phyloP scores from a whole-genome alignment of 2,797 vertebrate genomes.

The Liasis olivaceus region DNA sequence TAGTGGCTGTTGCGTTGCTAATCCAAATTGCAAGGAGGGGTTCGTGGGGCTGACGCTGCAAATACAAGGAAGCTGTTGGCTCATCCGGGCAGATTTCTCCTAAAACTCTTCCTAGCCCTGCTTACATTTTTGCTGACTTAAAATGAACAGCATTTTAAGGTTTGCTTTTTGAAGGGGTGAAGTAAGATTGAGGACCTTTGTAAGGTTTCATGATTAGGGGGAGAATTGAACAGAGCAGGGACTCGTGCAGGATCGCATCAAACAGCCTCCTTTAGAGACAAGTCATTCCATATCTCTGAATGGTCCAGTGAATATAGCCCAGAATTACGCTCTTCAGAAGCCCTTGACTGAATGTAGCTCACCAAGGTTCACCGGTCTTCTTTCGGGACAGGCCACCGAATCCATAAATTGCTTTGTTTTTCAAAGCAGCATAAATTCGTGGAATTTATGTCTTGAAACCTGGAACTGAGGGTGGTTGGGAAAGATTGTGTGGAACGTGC shows the following conservation, averaged over 20 bases:
- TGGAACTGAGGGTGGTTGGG: rapidly evolving
- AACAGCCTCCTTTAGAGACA: neutral
- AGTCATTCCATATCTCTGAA: neutral
- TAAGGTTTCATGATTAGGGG: no score
- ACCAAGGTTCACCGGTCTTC: no score
- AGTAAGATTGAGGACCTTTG: neutral
- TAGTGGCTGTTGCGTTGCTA: neutral
- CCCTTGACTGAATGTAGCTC: no score
- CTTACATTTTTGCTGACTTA: neutral
- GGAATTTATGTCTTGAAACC: neutral
- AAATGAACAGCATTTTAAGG: neutral
- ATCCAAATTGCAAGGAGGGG: neutral
- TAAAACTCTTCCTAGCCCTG: neutral
- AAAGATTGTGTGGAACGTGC: rapidly evolving
- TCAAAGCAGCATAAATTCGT: neutral
- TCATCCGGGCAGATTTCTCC: neutral
- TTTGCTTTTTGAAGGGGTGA: neutral
- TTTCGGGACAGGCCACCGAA: neutral
- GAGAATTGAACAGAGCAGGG: neutral
- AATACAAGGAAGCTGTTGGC: neutral
- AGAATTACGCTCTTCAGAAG: no score
- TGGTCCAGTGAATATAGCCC: no score
- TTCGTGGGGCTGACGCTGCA: neutral
- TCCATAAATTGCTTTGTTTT: neutral
- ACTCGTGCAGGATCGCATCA: neutral